Base-by-base conservation (phyloP, 2,113 vertebrate genomes). In the Ictalurus furcatus region DNA sequence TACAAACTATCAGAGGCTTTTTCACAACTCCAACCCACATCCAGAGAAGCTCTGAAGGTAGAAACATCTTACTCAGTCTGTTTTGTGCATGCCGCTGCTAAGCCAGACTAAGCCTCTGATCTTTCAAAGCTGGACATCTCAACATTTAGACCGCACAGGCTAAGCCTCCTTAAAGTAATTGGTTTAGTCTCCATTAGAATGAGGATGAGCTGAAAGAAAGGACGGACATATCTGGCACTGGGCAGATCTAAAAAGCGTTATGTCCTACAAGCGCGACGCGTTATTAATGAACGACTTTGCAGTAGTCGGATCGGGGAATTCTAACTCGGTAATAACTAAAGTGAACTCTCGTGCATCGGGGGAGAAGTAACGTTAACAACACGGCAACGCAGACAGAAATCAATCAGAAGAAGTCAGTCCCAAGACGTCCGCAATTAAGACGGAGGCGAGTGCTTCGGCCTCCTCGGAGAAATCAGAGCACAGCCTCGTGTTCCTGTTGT, bases 351-450 rank as follows among this genome's bases (percentile, higher is more conserved):
- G 40, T 30, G 40, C 83, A 81, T 30, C 23, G 65, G 28, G 65
- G 25, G 61, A 88, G 65, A 83, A 40, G 84, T 17, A 83, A 85
- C 79, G 37, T 90, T 16, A 81, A 91, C 80, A 80, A 89, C 86
- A 23, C 58, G 11, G 48, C 28, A 87, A 86, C 87, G 58, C 14
- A 88, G 37, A 67, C 61, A 56, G 59, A 92, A 95, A 94, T 95
- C 94, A 94, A 95, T 94, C 93, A 93, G 82, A 92, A 30, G 89
- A 44, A 86, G 91, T 52, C 63, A 88, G 84, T 94, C 93, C 90
- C 93, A n/a, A 80, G 90, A 93, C 93, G 34, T 54, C 82, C 23
- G 88, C 93, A 95, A 94, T 95, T 95, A 94, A 28, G 92, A 94
- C 85, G 91, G 69, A 74, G 69, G 85, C 87, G 90, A 89, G 92